Evolutionary conservation across 2,113 vertebrate species (phyloP).

Genomic region (Paracyprichromis sp.): DNA sequence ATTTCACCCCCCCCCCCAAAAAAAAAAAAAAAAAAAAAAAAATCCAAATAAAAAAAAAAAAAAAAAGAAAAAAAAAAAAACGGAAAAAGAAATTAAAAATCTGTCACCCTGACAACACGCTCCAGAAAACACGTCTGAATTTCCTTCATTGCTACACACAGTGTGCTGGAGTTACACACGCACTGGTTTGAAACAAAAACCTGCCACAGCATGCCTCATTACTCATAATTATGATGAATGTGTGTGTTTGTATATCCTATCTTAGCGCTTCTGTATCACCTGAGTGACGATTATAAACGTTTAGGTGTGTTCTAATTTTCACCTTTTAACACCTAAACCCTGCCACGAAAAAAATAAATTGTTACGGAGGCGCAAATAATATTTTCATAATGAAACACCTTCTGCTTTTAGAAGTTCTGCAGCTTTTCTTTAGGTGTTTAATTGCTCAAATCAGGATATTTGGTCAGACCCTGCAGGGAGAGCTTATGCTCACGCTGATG

Average conservation of each 20-base stretch:
- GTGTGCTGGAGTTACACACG: neutral
- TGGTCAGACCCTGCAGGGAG: neutral
- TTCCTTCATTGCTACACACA: neutral
- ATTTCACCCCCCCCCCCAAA: no score
- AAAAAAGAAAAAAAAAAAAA: neutral
- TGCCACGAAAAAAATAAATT: neutral
- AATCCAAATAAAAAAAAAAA: no score
- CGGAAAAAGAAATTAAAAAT: neutral
- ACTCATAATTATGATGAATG: neutral
- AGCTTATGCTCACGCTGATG: neutral
- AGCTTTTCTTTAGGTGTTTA: neutral
- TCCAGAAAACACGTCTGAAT: neutral
- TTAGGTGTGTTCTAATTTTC: neutral
- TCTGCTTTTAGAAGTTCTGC: neutral
- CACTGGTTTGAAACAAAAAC: neutral
- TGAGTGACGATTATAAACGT: neutral
- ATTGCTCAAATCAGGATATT: neutral
- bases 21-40: no score
- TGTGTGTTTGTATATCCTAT: neutral
- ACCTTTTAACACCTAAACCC: neutral
- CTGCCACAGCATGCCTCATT: neutral
- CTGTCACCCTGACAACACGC: neutral
- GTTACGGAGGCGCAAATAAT: neutral
- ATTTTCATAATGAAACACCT: neutral
- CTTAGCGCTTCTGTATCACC: neutral